These are phyloP conservation scores for Mnemiopsis leidyi DNA, from an alignment of 37 sponge, comb jelly and placozoan species.

Conservation along the genomic window DNA sequence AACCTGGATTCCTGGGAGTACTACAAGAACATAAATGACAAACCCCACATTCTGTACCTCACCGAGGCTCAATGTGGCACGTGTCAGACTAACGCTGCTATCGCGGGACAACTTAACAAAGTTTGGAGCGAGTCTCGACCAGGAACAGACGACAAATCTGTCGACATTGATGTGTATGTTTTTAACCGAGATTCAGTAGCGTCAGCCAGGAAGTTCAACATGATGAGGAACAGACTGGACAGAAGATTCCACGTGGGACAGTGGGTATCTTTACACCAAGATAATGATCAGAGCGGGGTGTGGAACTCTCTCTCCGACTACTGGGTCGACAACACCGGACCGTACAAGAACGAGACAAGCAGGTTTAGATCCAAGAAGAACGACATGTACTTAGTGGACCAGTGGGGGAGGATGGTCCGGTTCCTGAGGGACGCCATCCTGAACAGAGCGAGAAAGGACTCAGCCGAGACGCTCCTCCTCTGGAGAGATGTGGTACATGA, in stretches of 20 bases:
- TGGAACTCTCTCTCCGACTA: conserved; percentile 2
- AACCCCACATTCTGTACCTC: background rate
- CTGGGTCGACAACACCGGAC: background rate
- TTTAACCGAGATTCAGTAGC: background rate
- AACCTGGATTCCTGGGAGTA: background rate
- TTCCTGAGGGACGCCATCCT: conserved; percentile 31
- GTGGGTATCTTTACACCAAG: background rate
- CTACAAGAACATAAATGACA: background rate
- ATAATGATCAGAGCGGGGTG: background rate
- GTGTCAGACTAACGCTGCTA: background rate
- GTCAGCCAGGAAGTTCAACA: conserved; percentile 2
- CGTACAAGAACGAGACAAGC: background rate
- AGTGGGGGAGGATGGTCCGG: conserved; percentile 26
- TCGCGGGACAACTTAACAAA: background rate
- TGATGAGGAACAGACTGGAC: background rate
- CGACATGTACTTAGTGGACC: conserved; percentile 49
- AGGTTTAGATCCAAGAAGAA: background rate
- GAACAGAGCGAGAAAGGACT: background rate
- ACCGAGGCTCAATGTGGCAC: conserved; percentile 37
- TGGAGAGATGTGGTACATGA: conserved; percentile 29
- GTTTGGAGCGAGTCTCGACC: background rate
- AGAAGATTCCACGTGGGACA: background rate
- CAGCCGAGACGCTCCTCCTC: background rate
- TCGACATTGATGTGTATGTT: background rate
- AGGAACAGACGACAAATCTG: background rate